Evolutionary conservation across 1,140 invertebrate species (phyloP).

Genomic region (Camponotus pennsylvanicus): DNA sequence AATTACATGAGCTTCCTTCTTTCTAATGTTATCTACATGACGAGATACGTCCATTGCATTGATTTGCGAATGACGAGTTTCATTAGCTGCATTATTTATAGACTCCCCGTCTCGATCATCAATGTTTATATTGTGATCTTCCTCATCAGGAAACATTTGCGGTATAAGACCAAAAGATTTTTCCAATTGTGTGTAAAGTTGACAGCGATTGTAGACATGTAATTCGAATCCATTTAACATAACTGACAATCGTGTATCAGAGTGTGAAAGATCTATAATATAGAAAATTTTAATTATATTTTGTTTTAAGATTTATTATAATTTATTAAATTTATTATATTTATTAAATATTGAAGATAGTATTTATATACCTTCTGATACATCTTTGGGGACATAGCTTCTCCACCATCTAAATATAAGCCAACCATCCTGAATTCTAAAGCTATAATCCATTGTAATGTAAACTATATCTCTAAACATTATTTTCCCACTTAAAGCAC

Average conservation of each 20-base stretch:
- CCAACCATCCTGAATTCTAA: constrained; percentile 98
- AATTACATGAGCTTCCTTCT: constrained; percentile 87
- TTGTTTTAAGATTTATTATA: constrained; percentile 5
- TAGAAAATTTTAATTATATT: constrained; percentile 41
- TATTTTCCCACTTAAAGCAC: constrained; percentile 98
- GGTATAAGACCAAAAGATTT: constrained; percentile 95
- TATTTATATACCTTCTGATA: constrained; percentile 92
- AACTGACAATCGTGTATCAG: constrained; percentile 96
- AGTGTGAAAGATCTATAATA: constrained; percentile 96
- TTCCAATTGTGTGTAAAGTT: constrained; percentile 95
- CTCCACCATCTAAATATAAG: constrained; percentile 99
- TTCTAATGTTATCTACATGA: constrained; percentile 83
- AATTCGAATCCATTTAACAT: constrained; percentile 98
- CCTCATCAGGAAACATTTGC: constrained; percentile 89
- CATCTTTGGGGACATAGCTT: constrained; percentile 97
- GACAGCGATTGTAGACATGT: constrained; percentile 97
- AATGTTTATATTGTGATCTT: constrained; percentile 78
- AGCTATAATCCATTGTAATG: constrained; percentile 97
- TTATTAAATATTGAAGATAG: neutral
- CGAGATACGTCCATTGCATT: constrained; percentile 87
- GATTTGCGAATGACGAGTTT: constrained; percentile 88
- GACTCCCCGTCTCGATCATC: constrained; percentile 84
- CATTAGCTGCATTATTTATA: constrained; percentile 83
- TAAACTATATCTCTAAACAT: constrained; percentile 99
- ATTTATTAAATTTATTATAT: too few species aligned